A percentile compares a stretch with the other conserved stretches of the same genome.
Evolutionary conservation across 2,888 invertebrate species (phyloP).

Genomic region (Bibio marci): DNA sequence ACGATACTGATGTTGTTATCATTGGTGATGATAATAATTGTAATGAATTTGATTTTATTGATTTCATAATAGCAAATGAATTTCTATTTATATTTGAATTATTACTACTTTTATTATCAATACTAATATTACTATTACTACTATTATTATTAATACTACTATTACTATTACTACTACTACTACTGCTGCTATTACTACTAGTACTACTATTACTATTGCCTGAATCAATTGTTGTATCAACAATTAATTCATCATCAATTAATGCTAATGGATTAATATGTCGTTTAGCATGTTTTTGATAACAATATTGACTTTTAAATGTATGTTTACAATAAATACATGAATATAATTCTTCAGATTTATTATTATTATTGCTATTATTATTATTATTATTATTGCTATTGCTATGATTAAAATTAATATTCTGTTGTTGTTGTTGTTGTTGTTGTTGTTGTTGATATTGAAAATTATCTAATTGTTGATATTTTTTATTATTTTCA

Average conservation of each 20-base stretch:
- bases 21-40: too few relatives aligned
- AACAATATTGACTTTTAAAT: constrained; percentile 73
- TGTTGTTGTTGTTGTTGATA: constrained; percentile 16
- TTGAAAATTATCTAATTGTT: neutral
- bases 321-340: constrained; percentile 63
- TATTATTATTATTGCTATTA: constrained; percentile 11
- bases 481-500: constrained; percentile 4
- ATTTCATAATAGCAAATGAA: too few relatives aligned
- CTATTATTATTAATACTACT: constrained; percentile 7
- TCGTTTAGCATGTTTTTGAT: constrained; percentile 58
- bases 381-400: constrained; percentile 11
- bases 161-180: constrained; percentile 11
- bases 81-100: neutral
- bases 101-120: constrained; percentile 1
- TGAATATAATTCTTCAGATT: constrained; percentile 35
- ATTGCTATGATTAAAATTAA: too few relatives aligned
- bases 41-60: too few relatives aligned
- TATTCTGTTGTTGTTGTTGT: too few relatives aligned
- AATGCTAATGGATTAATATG: constrained; percentile 45
- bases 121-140: neutral
- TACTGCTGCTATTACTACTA: constrained; percentile 11
- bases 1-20: too few relatives aligned
- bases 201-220: constrained; percentile 1
- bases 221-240: constrained; percentile 2
- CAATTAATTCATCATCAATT: constrained; percentile 13